A percentile compares a stretch with the other conserved stretches of the same genome.
These are phyloP conservation scores for Chiroxiphia lanceolata DNA, from an alignment of 2,797 vertebrate species.

Conservation along the genomic window DNA sequence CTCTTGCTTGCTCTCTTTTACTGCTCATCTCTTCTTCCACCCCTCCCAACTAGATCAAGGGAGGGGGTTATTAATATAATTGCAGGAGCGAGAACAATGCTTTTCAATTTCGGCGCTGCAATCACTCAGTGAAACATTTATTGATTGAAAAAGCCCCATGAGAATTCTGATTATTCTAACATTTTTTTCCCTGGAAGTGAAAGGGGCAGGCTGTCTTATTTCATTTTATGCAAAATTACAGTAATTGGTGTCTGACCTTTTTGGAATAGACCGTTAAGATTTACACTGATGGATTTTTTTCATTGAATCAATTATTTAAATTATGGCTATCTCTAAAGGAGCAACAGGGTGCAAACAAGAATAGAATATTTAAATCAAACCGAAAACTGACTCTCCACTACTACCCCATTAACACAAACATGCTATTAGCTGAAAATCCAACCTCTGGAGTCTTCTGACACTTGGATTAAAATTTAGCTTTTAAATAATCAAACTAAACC, in stretches of 20 bases:
- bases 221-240: constrained; percentile 74
- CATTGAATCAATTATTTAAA: constrained; percentile 75
- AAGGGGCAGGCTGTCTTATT: constrained; percentile 63
- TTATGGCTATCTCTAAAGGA: constrained; percentile 67
- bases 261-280: constrained; percentile 60
- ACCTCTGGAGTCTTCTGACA: neutral
- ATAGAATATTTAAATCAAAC: constrained; percentile 65
- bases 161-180: constrained; percentile 63
- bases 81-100: constrained; percentile 13
- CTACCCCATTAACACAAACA: neutral
- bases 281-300: constrained; percentile 55
- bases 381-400: constrained; percentile 38
- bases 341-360: constrained; percentile 59
- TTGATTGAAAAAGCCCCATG: constrained; percentile 63
- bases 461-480: constrained; percentile 50
- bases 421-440: constrained; percentile 41
- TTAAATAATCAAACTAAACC: constrained; percentile 36
- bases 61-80: constrained; percentile 2
- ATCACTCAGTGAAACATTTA: constrained; percentile 54
- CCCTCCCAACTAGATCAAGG: neutral
- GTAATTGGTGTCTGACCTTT: constrained; percentile 75
- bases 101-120: constrained; percentile 43
- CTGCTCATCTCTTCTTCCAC: neutral
- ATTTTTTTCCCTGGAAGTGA: constrained; percentile 57
- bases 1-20: neutral